Base-by-base conservation (phyloP, 1,140 invertebrate species). In the Pseudoatta argentina region DNA sequence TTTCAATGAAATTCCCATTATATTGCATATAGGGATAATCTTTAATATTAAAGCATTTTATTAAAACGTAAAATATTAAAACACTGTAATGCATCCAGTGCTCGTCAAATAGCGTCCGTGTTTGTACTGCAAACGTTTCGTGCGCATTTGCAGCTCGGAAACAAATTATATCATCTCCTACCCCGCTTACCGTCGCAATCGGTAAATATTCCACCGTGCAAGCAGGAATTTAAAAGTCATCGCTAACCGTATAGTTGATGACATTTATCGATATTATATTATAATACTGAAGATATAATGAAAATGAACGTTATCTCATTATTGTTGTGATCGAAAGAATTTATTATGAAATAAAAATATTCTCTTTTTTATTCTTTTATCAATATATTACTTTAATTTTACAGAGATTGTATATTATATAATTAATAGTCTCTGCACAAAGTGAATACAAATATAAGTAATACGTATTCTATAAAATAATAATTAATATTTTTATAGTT, bases 31-130 rank as follows among this genome's bases (percentile, higher is more conserved):
- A 39, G 48, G 24, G 39, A 75, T 81, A 67, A 71, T 64, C 64
- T 83, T 87, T 87, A 72, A 86, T 90, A 71, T 87, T 69, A 86
- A 86, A 86, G 61, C 87, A 75, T 81, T 86, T 88, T 87, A 85
- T 88, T 73, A 82, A 88, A 85, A 86, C 61, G 86, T 66, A 79
- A 86, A 90, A 85, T 85, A 85, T 85, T 85, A 85, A 85, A 85
- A 85, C 73, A 78, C 63, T 78, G 82, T 85, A 85, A 85, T 85
- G 63, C 75, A 78, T 85, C 82, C 82, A 78, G 59, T 78, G 82
- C 51, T 85, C 71, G 75, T 85, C 75, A 85, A 85, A 85, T 85
- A 85, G 48, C 61, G 75, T 67, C 73, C 82, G 73, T 85, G 75
- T 85, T 85, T 85, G 73, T 85, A 78, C 75, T 85, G 82, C 75